Percentiles rank a stretch among this genome's conserved stretches.
Evolutionary conservation across 2,113 vertebrate species (phyloP).

Genomic region (Pygoscelis adeliae): DNA sequence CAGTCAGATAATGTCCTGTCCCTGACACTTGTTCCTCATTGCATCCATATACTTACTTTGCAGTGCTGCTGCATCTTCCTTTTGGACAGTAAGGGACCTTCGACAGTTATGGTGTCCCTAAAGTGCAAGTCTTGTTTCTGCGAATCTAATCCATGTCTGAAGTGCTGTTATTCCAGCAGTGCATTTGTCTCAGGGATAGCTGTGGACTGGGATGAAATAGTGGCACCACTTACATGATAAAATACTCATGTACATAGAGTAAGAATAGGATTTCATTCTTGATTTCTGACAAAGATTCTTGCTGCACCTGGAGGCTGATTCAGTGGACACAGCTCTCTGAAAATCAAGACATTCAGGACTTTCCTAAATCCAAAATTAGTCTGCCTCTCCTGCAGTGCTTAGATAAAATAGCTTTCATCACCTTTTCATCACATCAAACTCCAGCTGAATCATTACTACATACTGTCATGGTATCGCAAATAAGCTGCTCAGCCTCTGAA

Average conservation of each 20-base stretch:
- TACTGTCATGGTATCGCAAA: not conserved
- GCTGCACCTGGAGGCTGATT: not conserved
- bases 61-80: not conserved
- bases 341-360: not conserved
- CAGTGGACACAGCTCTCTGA: not conserved
- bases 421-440: constrained; percentile 26
- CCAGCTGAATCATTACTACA: not conserved
- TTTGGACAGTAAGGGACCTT: not conserved
- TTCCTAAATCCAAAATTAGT: not conserved
- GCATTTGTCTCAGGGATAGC: not conserved
- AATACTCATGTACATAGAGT: not conserved
- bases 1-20: not conserved
- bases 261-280: not conserved
- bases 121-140: constrained; percentile 34
- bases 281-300: not conserved
- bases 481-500: not conserved
- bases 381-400: not conserved
- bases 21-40: not conserved
- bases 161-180: not conserved
- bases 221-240: not conserved
- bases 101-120: not conserved
- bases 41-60: not conserved
- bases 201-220: not conserved
- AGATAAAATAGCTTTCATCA: constrained; percentile 35
- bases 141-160: not conserved